A percentile compares a stretch with the other conserved stretches of the same genome.
phyloP scores from a whole-genome alignment of 2,113 vertebrate species.

The Centropus bengalensis region DNA sequence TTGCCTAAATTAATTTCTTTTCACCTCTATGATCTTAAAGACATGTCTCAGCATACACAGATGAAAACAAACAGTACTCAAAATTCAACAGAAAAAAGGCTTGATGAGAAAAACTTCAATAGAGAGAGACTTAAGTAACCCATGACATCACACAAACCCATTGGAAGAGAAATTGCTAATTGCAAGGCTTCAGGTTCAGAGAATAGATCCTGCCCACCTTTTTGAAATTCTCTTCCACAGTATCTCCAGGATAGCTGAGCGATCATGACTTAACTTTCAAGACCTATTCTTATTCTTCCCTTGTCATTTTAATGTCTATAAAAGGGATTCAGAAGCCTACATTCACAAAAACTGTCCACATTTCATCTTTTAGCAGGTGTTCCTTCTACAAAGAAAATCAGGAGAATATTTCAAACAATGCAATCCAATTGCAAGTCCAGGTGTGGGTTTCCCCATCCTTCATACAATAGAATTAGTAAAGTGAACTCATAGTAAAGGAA shows the following conservation, averaged over 20 bases:
- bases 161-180: not conserved
- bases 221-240: not conserved
- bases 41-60: not conserved
- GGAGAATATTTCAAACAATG: not conserved
- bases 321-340: not conserved
- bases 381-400: not conserved
- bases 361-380: not conserved
- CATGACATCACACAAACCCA: not conserved
- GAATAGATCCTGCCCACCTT: not conserved
- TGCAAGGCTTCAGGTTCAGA: not conserved
- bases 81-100: not conserved
- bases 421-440: not conserved
- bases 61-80: not conserved
- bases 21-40: not conserved
- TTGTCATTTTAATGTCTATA: not conserved
- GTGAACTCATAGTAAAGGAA: not conserved
- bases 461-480: not conserved
- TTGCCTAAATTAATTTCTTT: not conserved
- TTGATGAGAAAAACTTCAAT: not conserved
- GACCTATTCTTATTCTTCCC: not conserved
- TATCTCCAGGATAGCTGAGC: not conserved
- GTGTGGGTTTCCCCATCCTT: not conserved
- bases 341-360: not conserved
- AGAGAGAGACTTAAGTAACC: not conserved
- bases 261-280: not conserved